Evolutionary conservation across 2,888 invertebrate species (phyloP), one percentile per base, ranked within the genome.

Genomic region (Cataglyphis cursor): DNA sequence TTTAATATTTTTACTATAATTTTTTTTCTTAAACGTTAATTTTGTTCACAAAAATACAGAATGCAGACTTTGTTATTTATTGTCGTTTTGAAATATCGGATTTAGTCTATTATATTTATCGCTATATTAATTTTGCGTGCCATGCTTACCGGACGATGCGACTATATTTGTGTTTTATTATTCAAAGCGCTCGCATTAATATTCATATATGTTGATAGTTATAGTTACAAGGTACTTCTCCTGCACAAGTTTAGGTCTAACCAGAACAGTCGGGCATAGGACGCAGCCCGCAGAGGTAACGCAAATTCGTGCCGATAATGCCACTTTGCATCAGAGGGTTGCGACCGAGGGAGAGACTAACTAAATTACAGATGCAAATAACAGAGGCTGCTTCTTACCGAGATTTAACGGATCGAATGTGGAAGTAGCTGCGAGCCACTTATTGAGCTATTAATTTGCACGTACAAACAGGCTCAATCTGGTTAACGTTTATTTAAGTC

Each of bases 361-460:
- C 91, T 84, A 87, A 91, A 94, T 94, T 94, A 94, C 93, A 90
- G 94, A 94, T 94, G 94, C 94, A 94, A 94, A 94, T 94, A 93
- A 93, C 91, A 92, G 92, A 91, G 90, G 88, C 91, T 89, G 91
- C 92, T 93, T 92, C 93, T 91, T 92, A 92, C 92, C 91, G 93
- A 93, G 93, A 94, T 94, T 93, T 92, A 92, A 87, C 89, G 91
- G 92, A 92, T 94, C 92, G 92, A 92, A 93, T 92, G 93, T 92
- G 89, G 89, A 90, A 85, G 80, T 85, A 82, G 82, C 82, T 86
- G 61, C 68, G 78, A 80, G 88, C 92, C 92, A 92, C 93, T 94
- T 93, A 93, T 92, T 91, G 91, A 92, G 90, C 92, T 91, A 93
- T 94, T 93, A 92, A 93, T 94, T 93, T 91, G 90, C 89, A 89